Conservation (phyloP, 2,888 invertebrate genomes). For the Thalpophila matura region DNA sequence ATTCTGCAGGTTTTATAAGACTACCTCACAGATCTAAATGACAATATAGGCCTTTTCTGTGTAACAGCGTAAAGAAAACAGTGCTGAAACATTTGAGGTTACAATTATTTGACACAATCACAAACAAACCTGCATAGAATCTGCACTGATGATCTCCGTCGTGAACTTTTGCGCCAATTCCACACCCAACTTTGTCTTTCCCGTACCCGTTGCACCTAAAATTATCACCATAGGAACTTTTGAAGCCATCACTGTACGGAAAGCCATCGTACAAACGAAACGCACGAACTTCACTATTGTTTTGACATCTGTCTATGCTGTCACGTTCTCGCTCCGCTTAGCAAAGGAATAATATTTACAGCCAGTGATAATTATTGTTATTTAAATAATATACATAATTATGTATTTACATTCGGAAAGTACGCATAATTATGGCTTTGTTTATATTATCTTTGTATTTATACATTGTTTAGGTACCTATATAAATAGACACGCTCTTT, state of each 20-base stretch:
- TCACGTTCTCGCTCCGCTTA: constrained; percentile 13
- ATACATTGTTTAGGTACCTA: constrained; percentile 22
- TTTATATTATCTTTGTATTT: constrained; percentile 39
- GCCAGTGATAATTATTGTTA: constrained; percentile 31
- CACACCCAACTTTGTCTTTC: constrained; percentile 98
- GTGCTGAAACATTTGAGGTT: constrained; percentile 73
- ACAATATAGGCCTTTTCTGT: not conserved
- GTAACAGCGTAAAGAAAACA: constrained; percentile 13
- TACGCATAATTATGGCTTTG: constrained; percentile 16
- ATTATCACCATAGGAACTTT: constrained; percentile 95
- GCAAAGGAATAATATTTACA: constrained; percentile 42
- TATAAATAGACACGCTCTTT: constrained; percentile 1
- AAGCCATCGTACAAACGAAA: constrained; percentile 78
- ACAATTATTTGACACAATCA: constrained; percentile 57
- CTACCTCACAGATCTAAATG: not conserved
- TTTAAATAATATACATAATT: constrained; percentile 37
- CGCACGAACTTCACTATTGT: constrained; percentile 87
- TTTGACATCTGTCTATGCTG: constrained; percentile 70
- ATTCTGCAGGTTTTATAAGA: not conserved
- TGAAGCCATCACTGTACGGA: constrained; percentile 81
- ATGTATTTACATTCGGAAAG: constrained; percentile 31
- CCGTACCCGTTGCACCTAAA: constrained; percentile 98
- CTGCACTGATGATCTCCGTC: constrained; percentile 99
- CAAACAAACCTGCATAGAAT: constrained; percentile 98
- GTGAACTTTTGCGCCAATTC: constrained; percentile 96